Evolutionary conservation across 2,888 invertebrate species (phyloP).

Genomic region (Panzeria rudis): DNA sequence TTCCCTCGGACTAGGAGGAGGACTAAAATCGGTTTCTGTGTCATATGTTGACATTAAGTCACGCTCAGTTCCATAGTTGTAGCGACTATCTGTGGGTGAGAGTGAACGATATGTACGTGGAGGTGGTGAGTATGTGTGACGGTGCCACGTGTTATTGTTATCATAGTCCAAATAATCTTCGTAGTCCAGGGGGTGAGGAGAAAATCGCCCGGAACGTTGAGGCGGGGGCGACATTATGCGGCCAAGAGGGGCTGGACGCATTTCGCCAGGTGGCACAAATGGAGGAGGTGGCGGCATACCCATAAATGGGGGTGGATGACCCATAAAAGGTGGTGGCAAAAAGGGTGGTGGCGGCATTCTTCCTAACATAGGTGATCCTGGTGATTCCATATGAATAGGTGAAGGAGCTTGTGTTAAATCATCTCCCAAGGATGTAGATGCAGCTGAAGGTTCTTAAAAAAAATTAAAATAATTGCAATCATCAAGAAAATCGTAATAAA

Average conservation of each 20-base stretch:
- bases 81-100: constrained; percentile 82
- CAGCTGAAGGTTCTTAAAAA: constrained; percentile 66
- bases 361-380: constrained; percentile 83
- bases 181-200: constrained; percentile 69
- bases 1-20: constrained; percentile 85
- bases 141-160: constrained; percentile 76
- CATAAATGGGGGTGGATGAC: constrained; percentile 87
- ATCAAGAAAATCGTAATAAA: not conserved
- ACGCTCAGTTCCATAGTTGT: constrained; percentile 86
- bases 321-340: constrained; percentile 87
- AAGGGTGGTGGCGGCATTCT: constrained; percentile 86
- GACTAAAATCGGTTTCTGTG: constrained; percentile 88
- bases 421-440: constrained; percentile 62
- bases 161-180: constrained; percentile 76
- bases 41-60: constrained; percentile 84
- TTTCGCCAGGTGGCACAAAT: constrained; percentile 84
- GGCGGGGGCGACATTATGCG: constrained; percentile 85
- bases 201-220: constrained; percentile 72
- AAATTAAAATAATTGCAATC: constrained; percentile 35
- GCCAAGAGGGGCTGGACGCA: constrained; percentile 85
- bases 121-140: constrained; percentile 79
- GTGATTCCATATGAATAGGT: constrained; percentile 82
- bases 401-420: constrained; percentile 78
- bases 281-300: constrained; percentile 85
- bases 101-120: constrained; percentile 82